A percentile compares a stretch with the other conserved stretches of the same genome.
Evolutionary conservation across 2,888 invertebrate genomes (phyloP).

Genomic region (Drosophila mulleri): DNA sequence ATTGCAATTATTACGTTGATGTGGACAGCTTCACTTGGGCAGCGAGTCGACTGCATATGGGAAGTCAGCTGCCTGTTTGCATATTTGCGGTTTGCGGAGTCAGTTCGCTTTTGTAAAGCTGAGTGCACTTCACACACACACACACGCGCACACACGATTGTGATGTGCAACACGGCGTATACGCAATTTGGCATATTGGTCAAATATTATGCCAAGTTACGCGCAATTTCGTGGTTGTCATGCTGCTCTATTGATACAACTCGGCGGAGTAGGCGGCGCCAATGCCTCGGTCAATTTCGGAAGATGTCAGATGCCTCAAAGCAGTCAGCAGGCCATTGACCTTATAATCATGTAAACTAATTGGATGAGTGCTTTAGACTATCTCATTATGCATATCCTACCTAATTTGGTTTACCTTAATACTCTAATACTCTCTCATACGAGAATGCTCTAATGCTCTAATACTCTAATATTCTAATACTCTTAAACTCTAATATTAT

Average conservation of each 20-base stretch:
- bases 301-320: neutral
- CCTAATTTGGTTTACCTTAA: too few relatives aligned
- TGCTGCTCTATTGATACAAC: constrained; percentile 20
- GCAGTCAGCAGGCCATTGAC: neutral
- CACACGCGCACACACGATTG: constrained; percentile 29
- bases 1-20: constrained; percentile 80
- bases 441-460: neutral
- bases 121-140: constrained; percentile 29
- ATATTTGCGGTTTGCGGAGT: constrained; percentile 65
- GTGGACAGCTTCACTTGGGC: constrained; percentile 57
- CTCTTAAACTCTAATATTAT: neutral
- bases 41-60: constrained; percentile 21
- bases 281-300: constrained; percentile 3
- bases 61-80: constrained; percentile 47
- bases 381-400: too few relatives aligned
- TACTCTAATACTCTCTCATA: too few relatives aligned
- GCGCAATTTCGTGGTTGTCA: constrained; percentile 73
- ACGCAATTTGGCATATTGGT: constrained; percentile 73
- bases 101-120: constrained; percentile 33
- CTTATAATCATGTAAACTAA: neutral
- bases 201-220: constrained; percentile 76
- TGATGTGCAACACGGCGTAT: constrained; percentile 63
- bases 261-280: neutral
- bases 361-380: too few relatives aligned
- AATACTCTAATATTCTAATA: neutral